Conservation (phyloP, 2,797 vertebrate genomes). For the Amphiprion clarkii region DNA sequence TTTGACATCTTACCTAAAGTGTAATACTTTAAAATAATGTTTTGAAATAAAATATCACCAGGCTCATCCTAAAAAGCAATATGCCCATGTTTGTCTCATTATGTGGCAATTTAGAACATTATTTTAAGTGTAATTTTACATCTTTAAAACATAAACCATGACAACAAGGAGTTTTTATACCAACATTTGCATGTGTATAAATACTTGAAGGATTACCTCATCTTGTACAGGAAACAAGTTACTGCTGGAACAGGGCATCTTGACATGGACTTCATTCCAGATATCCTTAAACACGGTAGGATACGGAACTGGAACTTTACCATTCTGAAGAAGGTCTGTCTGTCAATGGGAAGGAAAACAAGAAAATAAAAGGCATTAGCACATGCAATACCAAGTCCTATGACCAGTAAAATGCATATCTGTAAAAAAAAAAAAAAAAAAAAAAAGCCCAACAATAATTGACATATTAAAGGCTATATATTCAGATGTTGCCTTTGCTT, state of each 20-base stretch:
- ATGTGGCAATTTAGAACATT: too few species aligned
- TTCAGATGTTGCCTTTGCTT: neutral
- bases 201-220: slow-evolving; percentile 82
- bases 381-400: neutral
- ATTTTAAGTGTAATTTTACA: too few species aligned
- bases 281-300: slow-evolving; percentile 87
- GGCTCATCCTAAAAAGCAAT: too few species aligned
- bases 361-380: slow-evolving; percentile 24
- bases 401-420: neutral
- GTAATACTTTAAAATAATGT: too few species aligned
- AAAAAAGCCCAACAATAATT: neutral
- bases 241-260: slow-evolving; percentile 92
- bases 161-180: neutral
- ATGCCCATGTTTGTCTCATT: too few species aligned
- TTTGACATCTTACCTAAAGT: too few species aligned
- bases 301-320: slow-evolving; percentile 88
- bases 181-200: neutral
- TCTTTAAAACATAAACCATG: neutral
- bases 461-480: neutral
- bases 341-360: slow-evolving; percentile 68
- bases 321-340: slow-evolving; percentile 89
- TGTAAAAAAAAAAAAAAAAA: neutral
- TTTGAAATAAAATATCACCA: too few species aligned
- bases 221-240: slow-evolving; percentile 91
- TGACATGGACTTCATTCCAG: slow-evolving; percentile 93